These are phyloP conservation scores for Rhinogobio ventralis DNA, from an alignment of 2,797 vertebrate genomes.

Conservation along the genomic window DNA sequence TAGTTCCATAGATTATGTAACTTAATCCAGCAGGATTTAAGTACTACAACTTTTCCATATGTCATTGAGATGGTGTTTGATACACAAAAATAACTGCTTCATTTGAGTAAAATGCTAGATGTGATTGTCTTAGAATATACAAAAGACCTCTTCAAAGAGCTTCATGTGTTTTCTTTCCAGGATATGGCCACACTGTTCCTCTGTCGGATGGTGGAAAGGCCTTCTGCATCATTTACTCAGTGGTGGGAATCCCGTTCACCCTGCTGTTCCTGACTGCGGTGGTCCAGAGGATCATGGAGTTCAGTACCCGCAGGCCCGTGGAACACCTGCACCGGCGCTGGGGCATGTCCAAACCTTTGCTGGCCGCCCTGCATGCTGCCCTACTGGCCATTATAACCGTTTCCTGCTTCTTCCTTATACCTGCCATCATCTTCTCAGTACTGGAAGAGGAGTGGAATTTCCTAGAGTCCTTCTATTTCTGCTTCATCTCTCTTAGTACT, in stretches of 20 bases:
- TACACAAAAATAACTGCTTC: not conserved
- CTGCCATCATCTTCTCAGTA: slow-evolving; percentile 85
- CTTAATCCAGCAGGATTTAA: slow-evolving; percentile 47
- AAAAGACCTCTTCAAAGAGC: not conserved
- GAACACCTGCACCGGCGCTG: slow-evolving; percentile 87
- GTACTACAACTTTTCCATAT: slow-evolving; percentile 20
- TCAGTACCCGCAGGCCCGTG: slow-evolving; percentile 84
- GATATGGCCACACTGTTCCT: slow-evolving; percentile 95
- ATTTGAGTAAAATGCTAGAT: not conserved
- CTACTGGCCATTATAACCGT: slow-evolving; percentile 76
- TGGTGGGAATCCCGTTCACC: slow-evolving; percentile 92
- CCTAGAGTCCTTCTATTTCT: slow-evolving; percentile 96
- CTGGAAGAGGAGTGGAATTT: slow-evolving; percentile 94
- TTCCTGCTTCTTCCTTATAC: slow-evolving; percentile 88
- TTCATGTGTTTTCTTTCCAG: slow-evolving; percentile 70
- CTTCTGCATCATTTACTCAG: slow-evolving; percentile 93
- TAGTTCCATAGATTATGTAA: slow-evolving; percentile 52
- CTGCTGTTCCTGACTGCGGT: slow-evolving; percentile 91
- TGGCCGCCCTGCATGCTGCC: slow-evolving; percentile 83
- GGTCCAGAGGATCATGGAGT: slow-evolving; percentile 87
- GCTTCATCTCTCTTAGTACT: slow-evolving; percentile 97
- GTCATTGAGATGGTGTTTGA: not conserved
- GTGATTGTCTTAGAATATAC: not conserved
- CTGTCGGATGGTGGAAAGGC: slow-evolving; percentile 94
- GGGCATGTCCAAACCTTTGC: slow-evolving; percentile 83